These are phyloP conservation scores for Agriopis leucophaearia DNA, from an alignment of 2,888 invertebrate genomes.

Conservation along the genomic window DNA sequence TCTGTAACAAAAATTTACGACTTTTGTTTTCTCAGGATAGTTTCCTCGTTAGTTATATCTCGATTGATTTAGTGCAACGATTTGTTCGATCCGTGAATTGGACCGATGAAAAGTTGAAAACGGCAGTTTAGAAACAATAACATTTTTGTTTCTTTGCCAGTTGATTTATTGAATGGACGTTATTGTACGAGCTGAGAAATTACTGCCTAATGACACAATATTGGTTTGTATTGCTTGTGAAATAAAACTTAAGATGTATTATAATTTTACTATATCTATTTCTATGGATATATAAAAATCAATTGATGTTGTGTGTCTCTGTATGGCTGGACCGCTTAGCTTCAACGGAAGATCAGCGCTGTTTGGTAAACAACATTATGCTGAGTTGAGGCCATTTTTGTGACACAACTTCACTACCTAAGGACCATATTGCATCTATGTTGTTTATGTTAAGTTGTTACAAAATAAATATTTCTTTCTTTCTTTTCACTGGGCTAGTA, in stretches of 20 bases:
- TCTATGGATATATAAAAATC: no score
- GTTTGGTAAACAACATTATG: no score
- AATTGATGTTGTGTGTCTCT: no score
- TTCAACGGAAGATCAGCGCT: no score
- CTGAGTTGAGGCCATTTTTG: no score
- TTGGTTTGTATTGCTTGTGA: not conserved
- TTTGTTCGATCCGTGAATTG: slow-evolving; percentile 39
- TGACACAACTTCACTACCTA: no score
- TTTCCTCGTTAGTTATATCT: slow-evolving; percentile 60
- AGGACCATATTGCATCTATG: no score
- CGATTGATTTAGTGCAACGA: slow-evolving; percentile 49
- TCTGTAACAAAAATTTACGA: slow-evolving; percentile 9
- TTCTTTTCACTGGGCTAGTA: no score
- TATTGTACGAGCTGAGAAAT: slow-evolving; percentile 24
- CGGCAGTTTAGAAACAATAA: slow-evolving; percentile 34
- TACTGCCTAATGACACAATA: slow-evolving; percentile 2
- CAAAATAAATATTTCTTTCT: no score
- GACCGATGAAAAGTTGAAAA: slow-evolving; percentile 33
- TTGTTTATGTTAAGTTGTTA: no score
- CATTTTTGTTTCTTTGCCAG: slow-evolving; percentile 26
- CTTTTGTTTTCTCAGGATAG: slow-evolving; percentile 73
- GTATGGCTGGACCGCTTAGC: no score
- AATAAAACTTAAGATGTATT: not conserved
- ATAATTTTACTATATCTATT: no score
- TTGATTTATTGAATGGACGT: slow-evolving; percentile 21